Evolutionary conservation across 2,113 vertebrate genomes (phyloP).

Genomic region (Oryzias curvinotus): DNA sequence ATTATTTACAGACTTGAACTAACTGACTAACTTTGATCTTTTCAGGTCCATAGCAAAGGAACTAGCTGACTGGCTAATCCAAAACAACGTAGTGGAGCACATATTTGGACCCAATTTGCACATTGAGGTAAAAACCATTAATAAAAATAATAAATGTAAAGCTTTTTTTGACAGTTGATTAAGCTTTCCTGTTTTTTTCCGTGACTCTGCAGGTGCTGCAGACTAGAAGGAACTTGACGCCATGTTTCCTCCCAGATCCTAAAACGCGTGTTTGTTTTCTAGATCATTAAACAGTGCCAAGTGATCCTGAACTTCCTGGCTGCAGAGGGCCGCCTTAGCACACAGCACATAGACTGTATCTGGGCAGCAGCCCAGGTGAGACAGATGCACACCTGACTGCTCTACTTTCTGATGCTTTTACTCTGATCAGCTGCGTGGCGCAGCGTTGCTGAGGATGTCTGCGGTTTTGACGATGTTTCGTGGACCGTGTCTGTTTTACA

Average conservation of each 20-base stretch:
- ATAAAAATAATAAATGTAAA: not conserved
- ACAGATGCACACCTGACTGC: not conserved
- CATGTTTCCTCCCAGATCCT: not conserved
- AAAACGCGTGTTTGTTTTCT: conserved; percentile 48
- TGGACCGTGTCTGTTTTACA: too few species aligned
- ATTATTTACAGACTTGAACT: too few species aligned
- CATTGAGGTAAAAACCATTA: conserved; percentile 86
- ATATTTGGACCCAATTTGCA: conserved; percentile 99
- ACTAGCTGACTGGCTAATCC: conserved; percentile 97
- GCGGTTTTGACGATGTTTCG: too few species aligned
- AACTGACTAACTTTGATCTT: not conserved
- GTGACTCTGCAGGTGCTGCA: not conserved
- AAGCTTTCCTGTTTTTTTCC: not conserved
- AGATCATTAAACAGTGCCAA: conserved; percentile 99
- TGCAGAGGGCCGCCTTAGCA: conserved; percentile 95
- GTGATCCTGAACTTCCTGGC: conserved; percentile 99
- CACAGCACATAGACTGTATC: conserved; percentile 97
- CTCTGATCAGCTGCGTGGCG: not conserved
- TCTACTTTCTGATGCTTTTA: not conserved
- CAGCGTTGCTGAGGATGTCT: not conserved
- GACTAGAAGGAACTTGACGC: too few species aligned
- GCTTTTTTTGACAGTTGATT: not conserved
- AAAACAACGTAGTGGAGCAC: conserved; percentile 97
- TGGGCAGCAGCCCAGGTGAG: conserved; percentile 97
- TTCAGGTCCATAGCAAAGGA: conserved; percentile 97